Evolutionary conservation across 1,140 invertebrate species (phyloP), one percentile per base, ranked within the genome.

Genomic region (Odontomachus brunneus): DNA sequence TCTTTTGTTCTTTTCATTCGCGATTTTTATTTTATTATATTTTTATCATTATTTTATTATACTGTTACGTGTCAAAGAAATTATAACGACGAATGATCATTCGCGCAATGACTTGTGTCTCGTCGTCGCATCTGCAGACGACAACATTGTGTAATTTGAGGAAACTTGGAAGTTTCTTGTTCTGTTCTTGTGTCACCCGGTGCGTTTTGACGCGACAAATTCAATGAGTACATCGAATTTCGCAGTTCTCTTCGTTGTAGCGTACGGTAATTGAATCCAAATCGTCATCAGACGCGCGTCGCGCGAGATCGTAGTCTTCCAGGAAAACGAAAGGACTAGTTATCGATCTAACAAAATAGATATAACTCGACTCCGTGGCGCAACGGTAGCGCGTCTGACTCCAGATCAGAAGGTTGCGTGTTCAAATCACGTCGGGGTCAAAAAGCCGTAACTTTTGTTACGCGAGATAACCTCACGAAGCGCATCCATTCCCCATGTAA

Each of bases 361-460:
- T 44, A 44, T 44, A 44, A 44, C 38, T 5, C 38, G 96, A 97
- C 96, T 96, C 96, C 97, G 97, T 98, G 97, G 98, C 97, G 97
- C 97, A 98, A 98, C 97, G 97, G 97, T 98, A 98, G 97, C 97
- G 97, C 97, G 97, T 98, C 97, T 98, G 97, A 98, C 97, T 98
- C 97, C 97, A 98, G 97, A 98, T 98, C 97, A 97, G 97, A 98
- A 98, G 97, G 97, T 97, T 98, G 97, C 97, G 97, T 98, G 97
- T 98, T 98, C 98, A 97, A 98, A 97, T 98, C 97, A 98, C 97
- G 97, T 98, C 97, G 97, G 97, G 97, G 97, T 98, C 97, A 97
- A 4, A 11, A 26, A 22, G 22, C 12, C 22, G 55, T 59, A 59
- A 59, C 22, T 59, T 59, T 59, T 59, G 55, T 26, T 12, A 59